These are phyloP conservation scores for Phrynocephalus vlangalii DNA, from an alignment of 2,797 vertebrate genomes.

Conservation along the genomic window DNA sequence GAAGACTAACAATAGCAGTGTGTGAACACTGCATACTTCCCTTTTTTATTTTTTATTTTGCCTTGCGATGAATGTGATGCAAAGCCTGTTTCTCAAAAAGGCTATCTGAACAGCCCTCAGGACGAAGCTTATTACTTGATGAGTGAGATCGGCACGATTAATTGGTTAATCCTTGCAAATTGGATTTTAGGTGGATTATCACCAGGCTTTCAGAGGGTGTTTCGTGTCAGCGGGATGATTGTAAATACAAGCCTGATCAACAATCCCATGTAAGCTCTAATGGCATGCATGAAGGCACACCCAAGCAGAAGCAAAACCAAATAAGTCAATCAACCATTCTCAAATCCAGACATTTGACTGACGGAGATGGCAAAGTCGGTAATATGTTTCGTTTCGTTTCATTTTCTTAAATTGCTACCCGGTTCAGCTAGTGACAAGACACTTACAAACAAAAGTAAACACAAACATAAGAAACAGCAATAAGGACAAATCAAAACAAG, in stretches of 20 bases:
- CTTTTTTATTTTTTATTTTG: background rate
- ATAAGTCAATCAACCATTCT: no score
- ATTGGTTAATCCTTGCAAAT: slow-evolving; percentile 28
- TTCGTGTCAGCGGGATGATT: background rate
- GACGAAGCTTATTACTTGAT: slow-evolving; percentile 1
- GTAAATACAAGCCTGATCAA: background rate
- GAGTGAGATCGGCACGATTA: slow-evolving; percentile 21
- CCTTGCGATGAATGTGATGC: background rate
- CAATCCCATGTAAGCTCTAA: background rate
- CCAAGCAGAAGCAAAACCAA: no score
- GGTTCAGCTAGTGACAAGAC: no score
- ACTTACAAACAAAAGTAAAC: no score
- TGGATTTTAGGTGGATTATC: slow-evolving; percentile 23
- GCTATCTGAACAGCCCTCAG: background rate
- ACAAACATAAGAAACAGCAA: no score
- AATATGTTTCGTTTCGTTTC: no score
- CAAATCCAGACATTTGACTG: no score
- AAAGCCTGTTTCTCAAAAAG: background rate
- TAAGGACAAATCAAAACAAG: no score
- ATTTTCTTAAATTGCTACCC: no score
- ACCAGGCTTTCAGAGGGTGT: background rate
- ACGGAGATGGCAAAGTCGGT: no score
- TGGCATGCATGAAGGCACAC: background rate
- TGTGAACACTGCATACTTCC: background rate
- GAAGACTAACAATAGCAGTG: no score